Evolutionary conservation across 1,140 invertebrate genomes (phyloP).

Genomic region (Andrena cerasifolii): DNA sequence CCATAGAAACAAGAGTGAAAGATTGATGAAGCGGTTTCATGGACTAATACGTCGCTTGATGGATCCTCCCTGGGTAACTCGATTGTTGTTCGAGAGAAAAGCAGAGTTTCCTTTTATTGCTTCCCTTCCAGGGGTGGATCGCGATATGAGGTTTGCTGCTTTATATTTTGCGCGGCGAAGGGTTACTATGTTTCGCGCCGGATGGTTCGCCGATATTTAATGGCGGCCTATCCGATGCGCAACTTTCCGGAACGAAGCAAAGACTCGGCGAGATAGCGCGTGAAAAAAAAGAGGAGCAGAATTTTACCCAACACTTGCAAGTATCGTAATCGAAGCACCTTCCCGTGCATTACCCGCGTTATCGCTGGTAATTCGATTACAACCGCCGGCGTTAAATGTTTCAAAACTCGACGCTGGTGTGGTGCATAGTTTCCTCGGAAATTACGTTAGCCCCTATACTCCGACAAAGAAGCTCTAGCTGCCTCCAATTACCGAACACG

Average conservation of each 20-base stretch:
- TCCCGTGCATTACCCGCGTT: background rate
- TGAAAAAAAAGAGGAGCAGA: too few relatives aligned
- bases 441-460: background rate
- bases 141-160: too few relatives aligned
- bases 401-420: slow-evolving; percentile 6
- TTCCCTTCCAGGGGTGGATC: background rate
- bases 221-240: too few relatives aligned
- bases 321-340: background rate
- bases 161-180: too few relatives aligned
- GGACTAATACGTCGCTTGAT: background rate
- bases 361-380: slow-evolving; percentile 2
- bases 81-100: background rate
- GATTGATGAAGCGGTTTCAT: background rate
- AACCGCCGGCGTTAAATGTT: background rate
- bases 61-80: background rate
- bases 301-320: too few relatives aligned
- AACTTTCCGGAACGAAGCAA: too few relatives aligned
- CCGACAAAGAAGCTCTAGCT: background rate
- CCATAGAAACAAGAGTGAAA: background rate
- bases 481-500: background rate
- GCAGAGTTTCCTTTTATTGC: background rate
- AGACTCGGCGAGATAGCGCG: too few relatives aligned
- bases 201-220: too few relatives aligned
- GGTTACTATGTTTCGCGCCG: too few relatives aligned
- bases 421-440: slow-evolving; percentile 1